phyloP scores from a whole-genome alignment of 2,888 invertebrate genomes.

The Scaptomyza tumidula region DNA sequence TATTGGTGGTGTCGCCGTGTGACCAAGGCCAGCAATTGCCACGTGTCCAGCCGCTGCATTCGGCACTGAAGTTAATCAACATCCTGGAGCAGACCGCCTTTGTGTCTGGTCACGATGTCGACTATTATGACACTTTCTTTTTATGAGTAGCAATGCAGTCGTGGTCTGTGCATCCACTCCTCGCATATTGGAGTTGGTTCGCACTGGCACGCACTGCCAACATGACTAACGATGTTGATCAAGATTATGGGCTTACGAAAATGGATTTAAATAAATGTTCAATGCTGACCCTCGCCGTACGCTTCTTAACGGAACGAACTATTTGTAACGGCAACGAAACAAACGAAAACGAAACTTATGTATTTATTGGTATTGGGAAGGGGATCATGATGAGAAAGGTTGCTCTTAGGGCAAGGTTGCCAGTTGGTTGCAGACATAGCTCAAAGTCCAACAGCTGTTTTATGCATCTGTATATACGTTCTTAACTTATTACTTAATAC shows the following conservation, averaged over 20 bases:
- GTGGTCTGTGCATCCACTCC: constrained; percentile 50
- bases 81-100: constrained; percentile 81
- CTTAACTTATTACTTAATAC: neutral
- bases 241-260: constrained; percentile 27
- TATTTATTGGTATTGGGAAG: neutral
- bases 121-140: constrained; percentile 81
- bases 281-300: constrained; percentile 40
- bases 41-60: constrained; percentile 69
- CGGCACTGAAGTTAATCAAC: constrained; percentile 79
- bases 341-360: constrained; percentile 29
- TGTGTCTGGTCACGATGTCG: constrained; percentile 82
- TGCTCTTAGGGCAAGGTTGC: neutral
- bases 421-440: neutral
- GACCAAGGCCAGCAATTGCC: constrained; percentile 44
- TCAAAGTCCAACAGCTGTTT: neutral
- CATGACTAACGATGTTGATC: constrained; percentile 35
- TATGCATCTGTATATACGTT: neutral
- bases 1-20: constrained; percentile 46
- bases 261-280: constrained; percentile 57
- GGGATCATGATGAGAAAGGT: neutral
- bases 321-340: constrained; percentile 41
- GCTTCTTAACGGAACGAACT: constrained; percentile 29
- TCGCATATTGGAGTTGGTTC: constrained; percentile 25
- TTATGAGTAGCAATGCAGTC: constrained; percentile 77
- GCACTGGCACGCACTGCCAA: constrained; percentile 47